These are phyloP conservation scores for Gobiocypris rarus DNA, from an alignment of 2,113 vertebrate species.

Conservation along the genomic window DNA sequence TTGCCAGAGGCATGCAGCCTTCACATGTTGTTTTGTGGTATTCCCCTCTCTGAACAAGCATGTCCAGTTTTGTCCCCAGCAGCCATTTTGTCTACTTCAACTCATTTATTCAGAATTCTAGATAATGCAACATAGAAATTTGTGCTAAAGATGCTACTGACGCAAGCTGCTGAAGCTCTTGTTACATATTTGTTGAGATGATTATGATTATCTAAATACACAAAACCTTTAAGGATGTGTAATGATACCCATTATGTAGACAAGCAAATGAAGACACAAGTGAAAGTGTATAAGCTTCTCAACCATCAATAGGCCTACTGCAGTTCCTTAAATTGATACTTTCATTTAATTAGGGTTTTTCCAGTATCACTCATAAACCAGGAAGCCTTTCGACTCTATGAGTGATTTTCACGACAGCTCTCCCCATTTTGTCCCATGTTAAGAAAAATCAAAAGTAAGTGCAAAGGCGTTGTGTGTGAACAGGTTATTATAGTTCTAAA, in stretches of 20 bases:
- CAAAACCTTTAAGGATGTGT: not conserved
- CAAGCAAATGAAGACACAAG: not conserved
- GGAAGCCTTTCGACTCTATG: too few relatives aligned
- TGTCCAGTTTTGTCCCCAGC: constrained; percentile 20
- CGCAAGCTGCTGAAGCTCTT: not conserved
- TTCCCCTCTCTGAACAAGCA: constrained; percentile 27
- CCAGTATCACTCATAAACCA: too few relatives aligned
- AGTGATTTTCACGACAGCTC: too few relatives aligned
- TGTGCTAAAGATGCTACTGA: not conserved
- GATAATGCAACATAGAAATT: not conserved
- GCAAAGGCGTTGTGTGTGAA: too few relatives aligned
- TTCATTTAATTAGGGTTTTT: too few relatives aligned
- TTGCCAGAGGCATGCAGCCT: constrained; percentile 2
- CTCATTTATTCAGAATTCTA: not conserved
- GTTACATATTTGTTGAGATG: not conserved
- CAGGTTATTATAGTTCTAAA: too few relatives aligned
- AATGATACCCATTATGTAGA: not conserved
- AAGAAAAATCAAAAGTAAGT: too few relatives aligned
- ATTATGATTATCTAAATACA: not conserved
- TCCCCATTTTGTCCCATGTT: too few relatives aligned
- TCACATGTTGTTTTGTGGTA: not conserved
- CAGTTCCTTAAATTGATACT: too few relatives aligned
- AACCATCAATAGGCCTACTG: not conserved
- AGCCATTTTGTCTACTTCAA: not conserved
- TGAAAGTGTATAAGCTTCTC: not conserved